Base-by-base conservation (phyloP, 2,888 invertebrate genomes). In the Caenorhabditis zanzibari region DNA sequence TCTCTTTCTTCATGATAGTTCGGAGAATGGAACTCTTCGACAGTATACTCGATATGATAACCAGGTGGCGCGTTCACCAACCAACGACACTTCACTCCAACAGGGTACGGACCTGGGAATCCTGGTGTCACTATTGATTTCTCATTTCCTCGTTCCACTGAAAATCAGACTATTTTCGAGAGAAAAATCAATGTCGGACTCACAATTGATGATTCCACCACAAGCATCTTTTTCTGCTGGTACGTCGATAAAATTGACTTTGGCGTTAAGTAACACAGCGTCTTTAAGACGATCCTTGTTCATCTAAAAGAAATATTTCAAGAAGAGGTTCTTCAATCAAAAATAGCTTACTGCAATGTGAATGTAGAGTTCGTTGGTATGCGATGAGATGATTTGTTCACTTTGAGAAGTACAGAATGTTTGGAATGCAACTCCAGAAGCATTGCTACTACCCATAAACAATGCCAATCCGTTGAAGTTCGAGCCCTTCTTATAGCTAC, bases 51-150 rank as follows among this genome's bases (percentile, higher is more conserved):
- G 28, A 88, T 74, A 59, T 84, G 81, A 49, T 85, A 88, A 38
- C 91, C 91, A 10, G 80, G 83, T n/a, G 88, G 86, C 10, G 91
- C 86, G 35, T 82, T 76, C 54, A 91, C 66, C 38, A 89, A 59
- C 91, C 91, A 91, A 1, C 77, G 63, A 66, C 90, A 90, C 10
- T 80, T 61, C 4, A 85, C 74, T 49, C 88, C 90, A 41, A 76
- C 52, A 14, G 89, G 83, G 35, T 87, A 86, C 7, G 81, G 74
- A 22, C 24, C 47, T 3, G 87, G 87, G 63, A 56, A 87, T 24
- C 83, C 77, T 2, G 87, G 87, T 4, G 87, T 86, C 22, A 74
- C 44, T 22, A 87, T 80, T 2, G 68, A n/a, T 24, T 41, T 72
- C n/a, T 52, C 49, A 16, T 24, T 49, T 26, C 74, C 71, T 12